Base-by-base conservation (phyloP, 2,113 vertebrate genomes). In the Mellivora capensis region DNA sequence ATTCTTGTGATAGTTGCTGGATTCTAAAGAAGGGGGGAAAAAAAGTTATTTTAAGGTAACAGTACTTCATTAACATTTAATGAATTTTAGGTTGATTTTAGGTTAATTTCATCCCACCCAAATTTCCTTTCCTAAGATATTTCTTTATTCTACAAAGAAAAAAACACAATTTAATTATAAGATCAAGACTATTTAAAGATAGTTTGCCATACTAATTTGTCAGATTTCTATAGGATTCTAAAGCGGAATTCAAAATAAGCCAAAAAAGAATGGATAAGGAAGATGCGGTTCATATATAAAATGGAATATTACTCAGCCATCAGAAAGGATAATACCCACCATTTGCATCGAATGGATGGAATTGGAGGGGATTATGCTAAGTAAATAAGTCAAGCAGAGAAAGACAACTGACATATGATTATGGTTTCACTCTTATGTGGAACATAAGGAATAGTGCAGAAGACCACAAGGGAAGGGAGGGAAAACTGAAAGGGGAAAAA, bases 1-100 rank as follows among this genome's bases (percentile, higher is more conserved):
- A 99, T 99, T 99, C 99, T 99, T 89, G 99, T 99, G 98, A 99
- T 99, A 96, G 99, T 99, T 81, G 99, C 99, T 98, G 99, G 99
- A 98, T 99, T 99, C 99, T 99, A 97, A 77, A 98, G 93, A 27
- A 95, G 97, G 97, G 42, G 47, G 93, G n/a, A 98, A 92, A 84
- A 92, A 82, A 97, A 92, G 87, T 89, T 87, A 97, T 91, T 96
- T 97, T 97, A 96, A 96, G 61, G 95, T 72, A 97, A 90, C 1
- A 96, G 61, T 39, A 96, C 82, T 96, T 91, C 74, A 96, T 2
- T 81, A n/a, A 96, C 79, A 96, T 71, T 95, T 71, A 96, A n/a
- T 77, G 49, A 93, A 72, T 44, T 85, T 61, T 57, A 83, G 25
- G 21, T 34, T 95, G 31, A 79, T 96, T 86, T 93, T 97, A n/a